These are phyloP conservation scores for Lepidurus apus DNA, from an alignment of 1,140 invertebrate species.

Conservation along the genomic window DNA sequence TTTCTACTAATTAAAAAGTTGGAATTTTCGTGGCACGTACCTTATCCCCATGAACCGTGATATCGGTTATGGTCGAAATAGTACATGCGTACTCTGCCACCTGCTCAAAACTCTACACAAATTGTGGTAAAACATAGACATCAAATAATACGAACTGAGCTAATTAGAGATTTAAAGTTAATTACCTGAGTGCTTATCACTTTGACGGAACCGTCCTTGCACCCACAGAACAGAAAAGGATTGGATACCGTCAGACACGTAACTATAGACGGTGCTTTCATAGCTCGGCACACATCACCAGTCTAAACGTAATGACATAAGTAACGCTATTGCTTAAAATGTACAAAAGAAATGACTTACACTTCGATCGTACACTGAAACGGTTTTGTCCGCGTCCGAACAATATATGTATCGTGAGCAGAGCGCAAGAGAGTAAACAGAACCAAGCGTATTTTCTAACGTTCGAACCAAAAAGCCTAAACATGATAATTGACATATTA, in stretches of 20 bases:
- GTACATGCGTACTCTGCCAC: not conserved
- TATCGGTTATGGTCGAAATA: not conserved
- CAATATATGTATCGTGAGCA: conserved; percentile 14
- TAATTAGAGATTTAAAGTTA: not conserved
- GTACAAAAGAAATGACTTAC: not conserved
- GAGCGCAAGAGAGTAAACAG: not conserved
- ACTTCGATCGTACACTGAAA: not conserved
- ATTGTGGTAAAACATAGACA: not conserved
- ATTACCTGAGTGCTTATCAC: conserved; percentile 1
- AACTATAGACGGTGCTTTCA: not conserved
- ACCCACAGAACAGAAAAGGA: not conserved
- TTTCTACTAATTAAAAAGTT: too few relatives aligned
- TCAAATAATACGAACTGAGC: not conserved
- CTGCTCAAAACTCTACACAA: not conserved
- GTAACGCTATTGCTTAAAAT: not conserved
- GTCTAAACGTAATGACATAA: not conserved
- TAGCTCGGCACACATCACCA: not conserved
- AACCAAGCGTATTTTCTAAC: not conserved
- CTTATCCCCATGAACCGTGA: conserved; percentile 1
- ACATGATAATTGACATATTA: not conserved
- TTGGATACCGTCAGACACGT: not conserved
- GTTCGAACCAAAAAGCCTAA: conserved; percentile 15
- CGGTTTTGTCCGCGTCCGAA: not conserved
- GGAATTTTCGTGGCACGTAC: not conserved
- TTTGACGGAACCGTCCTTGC: conserved; percentile 7